Evolutionary conservation across 2,888 invertebrate species (phyloP).

Genomic region (Yponomeuta sedellus): DNA sequence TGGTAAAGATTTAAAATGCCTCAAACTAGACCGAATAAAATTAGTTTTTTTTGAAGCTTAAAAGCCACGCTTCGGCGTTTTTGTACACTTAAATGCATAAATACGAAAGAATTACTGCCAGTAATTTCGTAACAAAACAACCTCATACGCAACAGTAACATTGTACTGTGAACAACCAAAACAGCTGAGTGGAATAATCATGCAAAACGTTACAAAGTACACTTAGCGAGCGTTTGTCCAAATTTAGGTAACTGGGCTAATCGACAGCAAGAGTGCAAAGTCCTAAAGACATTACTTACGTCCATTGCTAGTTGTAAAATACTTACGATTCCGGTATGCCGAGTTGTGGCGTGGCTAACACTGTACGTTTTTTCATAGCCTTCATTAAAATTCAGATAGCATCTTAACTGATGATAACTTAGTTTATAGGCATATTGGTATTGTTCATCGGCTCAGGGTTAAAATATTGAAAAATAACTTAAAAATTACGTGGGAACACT

Average conservation of each 20-base stretch:
- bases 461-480: conserved; percentile 3
- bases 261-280: conserved; percentile 7
- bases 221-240: conserved; percentile 4
- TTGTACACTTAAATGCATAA: no score
- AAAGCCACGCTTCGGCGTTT: no score
- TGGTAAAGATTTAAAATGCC: no score
- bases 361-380: conserved; percentile 3
- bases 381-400: neutral
- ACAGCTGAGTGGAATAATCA: conserved; percentile 9
- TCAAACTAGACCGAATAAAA: no score
- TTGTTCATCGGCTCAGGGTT: conserved; percentile 4
- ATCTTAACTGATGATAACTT: conserved; percentile 1
- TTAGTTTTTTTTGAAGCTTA: no score
- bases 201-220: neutral
- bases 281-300: conserved; percentile 3
- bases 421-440: neutral
- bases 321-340: neutral
- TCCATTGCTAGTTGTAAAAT: conserved; percentile 1
- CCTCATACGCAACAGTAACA: neutral
- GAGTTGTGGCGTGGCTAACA: neutral
- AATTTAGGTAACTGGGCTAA: conserved; percentile 15
- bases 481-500: neutral
- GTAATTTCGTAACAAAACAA: no score
- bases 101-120: no score
- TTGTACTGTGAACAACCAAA: conserved; percentile 11